Conservation (phyloP, 2,888 invertebrate species). For the Apotomis turbidana region DNA sequence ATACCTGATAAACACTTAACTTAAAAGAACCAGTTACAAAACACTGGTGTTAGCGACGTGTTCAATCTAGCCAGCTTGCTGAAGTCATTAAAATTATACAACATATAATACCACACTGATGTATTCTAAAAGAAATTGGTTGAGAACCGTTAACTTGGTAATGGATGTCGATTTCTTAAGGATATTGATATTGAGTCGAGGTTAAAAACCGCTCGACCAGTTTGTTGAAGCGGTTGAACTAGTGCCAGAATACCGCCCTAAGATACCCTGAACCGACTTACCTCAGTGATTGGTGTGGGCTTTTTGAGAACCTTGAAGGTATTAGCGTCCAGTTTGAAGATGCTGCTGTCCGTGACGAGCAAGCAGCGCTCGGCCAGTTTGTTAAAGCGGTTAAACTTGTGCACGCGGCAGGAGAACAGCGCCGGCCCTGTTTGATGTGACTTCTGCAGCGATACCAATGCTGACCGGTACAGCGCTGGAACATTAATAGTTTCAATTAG, state of each 20-base stretch:
- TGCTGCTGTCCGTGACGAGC: slow-evolving; percentile 91
- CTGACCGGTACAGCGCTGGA: slow-evolving; percentile 65
- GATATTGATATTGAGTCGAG: too few relatives aligned
- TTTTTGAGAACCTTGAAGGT: slow-evolving; percentile 95
- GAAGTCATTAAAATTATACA: too few relatives aligned
- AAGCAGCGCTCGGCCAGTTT: slow-evolving; percentile 95
- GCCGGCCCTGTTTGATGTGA: slow-evolving; percentile 68
- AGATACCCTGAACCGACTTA: slow-evolving; percentile 53
- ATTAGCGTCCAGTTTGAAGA: slow-evolving; percentile 94
- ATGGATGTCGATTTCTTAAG: too few relatives aligned
- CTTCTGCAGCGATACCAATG: slow-evolving; percentile 62
- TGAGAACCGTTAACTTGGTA: too few relatives aligned
- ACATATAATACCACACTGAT: too few relatives aligned
- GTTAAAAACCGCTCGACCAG: not conserved
- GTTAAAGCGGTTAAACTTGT: slow-evolving; percentile 88
- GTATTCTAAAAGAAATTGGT: too few relatives aligned
- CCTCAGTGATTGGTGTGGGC: slow-evolving; percentile 91
- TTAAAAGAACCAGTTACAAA: too few relatives aligned
- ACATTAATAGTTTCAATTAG: not conserved
- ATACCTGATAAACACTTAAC: not conserved
- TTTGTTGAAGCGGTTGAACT: not conserved
- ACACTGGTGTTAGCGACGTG: too few relatives aligned
- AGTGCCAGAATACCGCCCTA: not conserved
- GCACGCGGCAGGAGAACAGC: slow-evolving; percentile 87
- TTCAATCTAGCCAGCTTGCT: too few relatives aligned